Conservation (phyloP, 2,797 vertebrate genomes). For the Spatula clypeata region DNA sequence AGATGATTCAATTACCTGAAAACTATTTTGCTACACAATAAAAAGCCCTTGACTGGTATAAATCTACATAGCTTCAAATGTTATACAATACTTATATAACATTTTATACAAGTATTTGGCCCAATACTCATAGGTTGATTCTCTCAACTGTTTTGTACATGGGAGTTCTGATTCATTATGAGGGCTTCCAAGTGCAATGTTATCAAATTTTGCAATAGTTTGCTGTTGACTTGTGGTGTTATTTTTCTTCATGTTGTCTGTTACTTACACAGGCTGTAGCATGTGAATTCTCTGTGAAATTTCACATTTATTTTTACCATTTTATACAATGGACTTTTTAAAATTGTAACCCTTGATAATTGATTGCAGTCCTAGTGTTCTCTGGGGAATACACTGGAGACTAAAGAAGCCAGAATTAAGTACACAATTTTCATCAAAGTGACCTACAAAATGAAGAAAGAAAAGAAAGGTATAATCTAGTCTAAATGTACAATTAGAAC, state of each 20-base stretch:
- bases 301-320: background rate
- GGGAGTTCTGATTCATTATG: background rate
- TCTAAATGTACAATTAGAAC: accelerated
- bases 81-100: background rate
- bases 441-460: accelerated
- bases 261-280: background rate
- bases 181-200: background rate
- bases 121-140: background rate
- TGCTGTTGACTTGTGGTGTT: background rate
- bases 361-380: background rate
- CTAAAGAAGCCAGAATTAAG: background rate
- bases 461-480: background rate
- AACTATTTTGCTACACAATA: background rate
- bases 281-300: background rate
- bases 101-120: background rate
- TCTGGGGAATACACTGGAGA: accelerated
- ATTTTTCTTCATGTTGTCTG: background rate
- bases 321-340: background rate
- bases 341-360: background rate
- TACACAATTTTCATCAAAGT: background rate
- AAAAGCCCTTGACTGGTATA: background rate
- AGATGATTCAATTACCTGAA: slow-evolving; percentile 17
- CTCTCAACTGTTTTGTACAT: background rate
- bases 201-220: background rate
- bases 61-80: background rate